Base-by-base conservation (phyloP, 1,140 invertebrate species). In the Cyclargus thomasi region DNA sequence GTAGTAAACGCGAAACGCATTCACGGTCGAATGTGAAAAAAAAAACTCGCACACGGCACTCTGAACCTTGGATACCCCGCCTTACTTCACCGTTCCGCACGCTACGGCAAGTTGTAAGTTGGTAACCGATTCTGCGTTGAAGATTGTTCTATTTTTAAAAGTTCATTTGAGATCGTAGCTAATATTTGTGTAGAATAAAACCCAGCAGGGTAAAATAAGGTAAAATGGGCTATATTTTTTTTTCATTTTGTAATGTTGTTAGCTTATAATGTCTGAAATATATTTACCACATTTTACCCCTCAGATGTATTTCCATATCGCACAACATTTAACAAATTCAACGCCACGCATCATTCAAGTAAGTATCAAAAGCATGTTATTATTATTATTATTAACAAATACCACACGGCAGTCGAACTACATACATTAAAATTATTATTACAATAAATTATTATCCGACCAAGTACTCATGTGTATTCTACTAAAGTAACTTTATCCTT, bases 31-130 rank as follows among this genome's bases (percentile, higher is more conserved):
- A n/a, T n/a, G n/a, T n/a, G n/a, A n/a, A n/a, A n/a, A n/a, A n/a
- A n/a, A n/a, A n/a, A n/a, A n/a, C n/a, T n/a, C n/a, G n/a, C n/a
- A n/a, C n/a, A n/a, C n/a, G n/a, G n/a, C n/a, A n/a, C n/a, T n/a
- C 29, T 29, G 29, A 29, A 29, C 29, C 29, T 29, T 29, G 5
- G 29, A 8, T 29, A 29, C 29, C 29, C 5, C 1, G 29, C 8
- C 29, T 29, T 29, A 29, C 2, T 8, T 8, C 29, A 29, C 29
- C 5, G 8, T 29, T 29, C 29, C 29, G 5, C 80, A 79, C 75
- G 70, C 79, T 86, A 84, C 78, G 82, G 83, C 82, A 88, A 86
- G 83, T 63, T 20, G 18, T 72, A 67, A 73, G 67, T 67, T 82
- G 82, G 82, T 83, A 83, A 85, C 76, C 65, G 23, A 57, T 17